Base-by-base conservation (phyloP, 1,140 invertebrate species). In the Melipona quadrifasciata region DNA sequence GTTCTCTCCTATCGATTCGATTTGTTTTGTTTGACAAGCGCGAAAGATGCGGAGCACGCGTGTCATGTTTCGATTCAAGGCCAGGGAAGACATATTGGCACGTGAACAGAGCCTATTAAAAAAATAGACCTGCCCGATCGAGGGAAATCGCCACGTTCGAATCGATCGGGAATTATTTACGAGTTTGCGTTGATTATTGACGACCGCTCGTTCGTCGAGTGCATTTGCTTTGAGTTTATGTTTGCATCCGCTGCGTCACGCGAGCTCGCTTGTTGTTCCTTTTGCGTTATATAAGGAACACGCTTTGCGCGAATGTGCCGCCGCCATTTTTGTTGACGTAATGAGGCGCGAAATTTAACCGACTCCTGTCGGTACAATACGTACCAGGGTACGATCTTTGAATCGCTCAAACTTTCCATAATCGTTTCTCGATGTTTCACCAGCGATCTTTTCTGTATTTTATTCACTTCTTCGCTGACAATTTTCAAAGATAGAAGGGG, bases 271-370 rank as follows among this genome's bases (percentile, higher is more conserved):
- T 90, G 86, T 84, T 84, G 75, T 71, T 88, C 74, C 39, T 86
- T 90, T 88, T 87, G 31, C 57, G 85, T 90, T 90, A 90, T 89
- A 88, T 90, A 90, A 90, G 89, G 61, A 82, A 47, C 84, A 84
- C 82, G 84, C 87, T 83, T 68, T 53, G 61, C 67, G 39, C 70
- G 75, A 90, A 84, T 86, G 79, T 78, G 76, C 82, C 67, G 80
- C 57, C 65, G 53, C 89, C 89, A 90, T 90, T 57, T 90, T 87
- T 47, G 39, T 68, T 51, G 80, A 81, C 82, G 89, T 75, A 68
- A 75, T 61, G 64, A 24, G 51, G 47, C 80, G 78, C 58, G 70
- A 77, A 88, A 86, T 89, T 88, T 68, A 51, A 86, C 21, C 68
- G 19, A 0, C 21, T 21, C 27, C 61, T 65, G 6, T 47, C 57